Conservation (phyloP, 53 echinoderm and acorn worm genomes). For the Temnopleurus reevesii region DNA sequence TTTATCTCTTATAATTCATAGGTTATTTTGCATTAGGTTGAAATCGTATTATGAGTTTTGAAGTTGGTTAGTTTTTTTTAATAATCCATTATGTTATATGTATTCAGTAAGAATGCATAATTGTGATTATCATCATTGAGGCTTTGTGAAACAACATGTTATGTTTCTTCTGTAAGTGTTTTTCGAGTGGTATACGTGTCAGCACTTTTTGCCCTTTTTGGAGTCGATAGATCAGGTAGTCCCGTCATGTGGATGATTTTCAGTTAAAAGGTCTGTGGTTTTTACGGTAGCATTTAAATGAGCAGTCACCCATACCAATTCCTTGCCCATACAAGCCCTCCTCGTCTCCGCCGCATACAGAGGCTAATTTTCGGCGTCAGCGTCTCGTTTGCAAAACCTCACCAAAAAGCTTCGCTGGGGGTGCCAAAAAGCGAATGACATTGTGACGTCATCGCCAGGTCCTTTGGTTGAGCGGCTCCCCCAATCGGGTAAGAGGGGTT, state of each 20-base stretch:
- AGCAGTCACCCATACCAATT: background rate
- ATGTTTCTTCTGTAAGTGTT: no score
- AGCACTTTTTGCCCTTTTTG: background rate
- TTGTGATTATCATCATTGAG: no score
- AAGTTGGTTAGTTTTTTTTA: no score
- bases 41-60: no score
- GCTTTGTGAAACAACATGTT: no score
- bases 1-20: background rate
- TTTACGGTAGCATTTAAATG: background rate
- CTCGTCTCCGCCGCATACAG: background rate
- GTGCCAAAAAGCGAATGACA: slow-evolving; percentile 10
- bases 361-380: background rate
- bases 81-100: no score
- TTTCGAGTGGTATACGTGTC: no score
- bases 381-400: slow-evolving; percentile 6
- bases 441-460: slow-evolving; percentile 36
- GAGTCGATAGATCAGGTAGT: background rate
- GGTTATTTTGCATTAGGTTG: no score
- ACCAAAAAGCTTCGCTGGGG: background rate
- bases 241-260: background rate
- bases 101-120: no score
- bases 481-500: slow-evolving; percentile 36
- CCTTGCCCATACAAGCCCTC: background rate
- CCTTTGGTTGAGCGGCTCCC: slow-evolving; percentile 38
- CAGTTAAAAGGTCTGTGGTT: background rate